Base-by-base conservation (phyloP, 2,888 invertebrate species). In the Athripsodes cinereus region DNA sequence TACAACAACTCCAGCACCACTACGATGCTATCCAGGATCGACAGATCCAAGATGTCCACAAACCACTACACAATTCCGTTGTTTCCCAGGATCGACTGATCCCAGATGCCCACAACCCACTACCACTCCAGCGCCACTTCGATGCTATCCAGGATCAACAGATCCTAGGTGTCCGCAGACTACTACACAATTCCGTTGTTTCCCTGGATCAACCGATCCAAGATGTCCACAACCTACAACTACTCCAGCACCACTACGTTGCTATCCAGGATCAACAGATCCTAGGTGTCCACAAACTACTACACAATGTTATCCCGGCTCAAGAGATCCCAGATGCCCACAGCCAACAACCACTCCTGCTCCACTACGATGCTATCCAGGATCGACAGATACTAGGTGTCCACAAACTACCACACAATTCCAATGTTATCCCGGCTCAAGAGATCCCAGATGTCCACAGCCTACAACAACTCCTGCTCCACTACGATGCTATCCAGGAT, bases 251-350 rank as follows among this genome's bases (percentile, higher is more conserved):
- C 20, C 58, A 11, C 21, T 13, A 65, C 64, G 21, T 66, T 54
- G 6, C 69, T 44, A 21, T 22, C 40, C 53, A 26, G 62, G 13
- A 67, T 67, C 70, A 63, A 52, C 65, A 59, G 61, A 65, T 58
- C 67, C 68, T 3, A 62, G 68, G 31, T 70, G 69, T 55, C 68
- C 67, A 13, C 64, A 56, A 34, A 67, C 70, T 16, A 44, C 48
- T 1, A 46, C 40, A 10, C 52, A 31, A 5, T 75, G 35, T 71
- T 74, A 64, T 72, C 79, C 66, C 70, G 80, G 70, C 72, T 75
- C 67, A 2, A 60, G 60, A 5, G 64, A 59, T 46, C 63, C 65
- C 16, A 64, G 63, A 52, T 66, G 68, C 2, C 66, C 68, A 1
- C 66, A 68, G 5, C 65, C 66, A 5, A 63, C 57, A 2, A 64